A percentile compares a stretch with the other conserved stretches of the same genome.
These are phyloP conservation scores for Laterallus jamaicensis DNA, from an alignment of 2,113 vertebrate species.

Conservation along the genomic window DNA sequence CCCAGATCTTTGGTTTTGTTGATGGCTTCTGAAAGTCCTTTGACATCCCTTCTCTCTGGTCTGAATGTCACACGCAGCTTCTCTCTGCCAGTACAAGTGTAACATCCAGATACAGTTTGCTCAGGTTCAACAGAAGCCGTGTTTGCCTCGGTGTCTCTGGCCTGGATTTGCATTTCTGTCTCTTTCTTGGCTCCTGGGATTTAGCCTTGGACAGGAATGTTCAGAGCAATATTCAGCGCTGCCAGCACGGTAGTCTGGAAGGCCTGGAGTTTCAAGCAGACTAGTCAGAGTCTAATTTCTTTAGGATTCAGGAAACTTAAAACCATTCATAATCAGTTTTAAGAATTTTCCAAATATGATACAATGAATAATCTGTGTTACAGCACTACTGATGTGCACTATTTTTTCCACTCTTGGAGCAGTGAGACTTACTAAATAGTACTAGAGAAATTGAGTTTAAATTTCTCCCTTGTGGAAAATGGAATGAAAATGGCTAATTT, in stretches of 20 bases:
- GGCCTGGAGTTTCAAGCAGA: background rate
- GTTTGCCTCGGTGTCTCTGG: background rate
- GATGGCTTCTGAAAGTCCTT: background rate
- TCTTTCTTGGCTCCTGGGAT: constrained; percentile 33
- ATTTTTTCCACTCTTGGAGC: background rate
- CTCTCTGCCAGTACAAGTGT: background rate
- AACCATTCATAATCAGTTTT: background rate
- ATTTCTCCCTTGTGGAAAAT: background rate
- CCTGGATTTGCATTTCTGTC: constrained; percentile 15
- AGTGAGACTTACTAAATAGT: background rate
- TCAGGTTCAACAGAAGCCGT: background rate
- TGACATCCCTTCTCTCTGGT: background rate
- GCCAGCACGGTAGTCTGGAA: background rate
- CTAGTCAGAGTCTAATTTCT: background rate
- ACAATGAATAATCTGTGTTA: background rate
- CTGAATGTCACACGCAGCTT: background rate
- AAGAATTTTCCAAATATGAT: background rate
- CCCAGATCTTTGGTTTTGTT: background rate
- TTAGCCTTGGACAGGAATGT: background rate
- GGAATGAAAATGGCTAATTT: constrained; percentile 4
- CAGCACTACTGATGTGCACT: background rate
- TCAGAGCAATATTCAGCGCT: background rate
- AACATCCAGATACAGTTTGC: background rate
- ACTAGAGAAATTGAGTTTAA: background rate
- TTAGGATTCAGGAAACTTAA: background rate